These are phyloP conservation scores for Oscarella lobularis DNA, from an alignment of 37 sponge, comb jelly and placozoan genomes.

Conservation along the genomic window DNA sequence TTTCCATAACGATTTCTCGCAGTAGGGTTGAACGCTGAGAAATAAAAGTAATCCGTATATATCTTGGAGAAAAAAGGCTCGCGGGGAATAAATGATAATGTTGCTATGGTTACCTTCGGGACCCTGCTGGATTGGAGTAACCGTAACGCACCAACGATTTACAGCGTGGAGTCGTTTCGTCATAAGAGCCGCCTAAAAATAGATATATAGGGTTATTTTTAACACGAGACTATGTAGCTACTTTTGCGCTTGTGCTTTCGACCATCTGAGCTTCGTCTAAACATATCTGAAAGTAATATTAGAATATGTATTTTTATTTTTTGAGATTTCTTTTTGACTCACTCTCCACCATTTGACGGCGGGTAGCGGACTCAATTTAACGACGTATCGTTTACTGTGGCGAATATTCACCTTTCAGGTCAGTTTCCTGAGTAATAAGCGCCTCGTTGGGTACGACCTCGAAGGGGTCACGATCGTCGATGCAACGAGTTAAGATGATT, in stretches of 20 bases:
- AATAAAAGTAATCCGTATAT: slow-evolving; percentile 69
- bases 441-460: too few species aligned
- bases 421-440: too few species aligned
- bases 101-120: slow-evolving; percentile 36
- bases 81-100: too few species aligned
- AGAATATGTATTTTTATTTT: too few species aligned
- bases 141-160: slow-evolving; percentile 79
- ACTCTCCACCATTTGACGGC: slow-evolving; percentile 82
- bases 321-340: neutral
- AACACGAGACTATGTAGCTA: neutral
- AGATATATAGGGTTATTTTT: neutral
- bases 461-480: too few species aligned
- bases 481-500: too few species aligned
- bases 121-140: slow-evolving; percentile 59
- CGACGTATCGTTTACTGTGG: slow-evolving; percentile 28
- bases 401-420: too few species aligned
- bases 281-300: slow-evolving; percentile 26
- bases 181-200: slow-evolving; percentile 61
- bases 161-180: slow-evolving; percentile 24
- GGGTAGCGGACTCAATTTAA: slow-evolving; percentile 50
- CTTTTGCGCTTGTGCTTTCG: slow-evolving; percentile 37
- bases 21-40: slow-evolving; percentile 44
- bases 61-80: slow-evolving; percentile 14
- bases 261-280: slow-evolving; percentile 87
- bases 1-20: slow-evolving; percentile 22